These are phyloP conservation scores for Lepidochitona cinerea DNA, from an alignment of 2,888 invertebrate species.

Conservation along the genomic window DNA sequence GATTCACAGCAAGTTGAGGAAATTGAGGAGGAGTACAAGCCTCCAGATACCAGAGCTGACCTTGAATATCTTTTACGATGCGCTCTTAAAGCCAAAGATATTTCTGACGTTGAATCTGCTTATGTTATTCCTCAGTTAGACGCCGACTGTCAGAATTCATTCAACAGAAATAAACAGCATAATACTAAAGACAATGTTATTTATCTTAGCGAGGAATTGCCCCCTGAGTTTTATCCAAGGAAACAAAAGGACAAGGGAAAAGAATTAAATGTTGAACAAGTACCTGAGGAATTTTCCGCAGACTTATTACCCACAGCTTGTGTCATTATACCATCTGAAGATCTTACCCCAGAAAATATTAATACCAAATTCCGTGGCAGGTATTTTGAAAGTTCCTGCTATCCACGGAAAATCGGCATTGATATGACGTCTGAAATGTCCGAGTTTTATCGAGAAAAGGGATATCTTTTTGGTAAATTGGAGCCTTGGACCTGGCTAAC, in stretches of 20 bases:
- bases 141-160: background rate
- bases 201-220: background rate
- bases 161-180: background rate
- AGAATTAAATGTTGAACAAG: background rate
- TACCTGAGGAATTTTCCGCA: too few relatives aligned
- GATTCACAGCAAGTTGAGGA: background rate
- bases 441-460: background rate
- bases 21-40: background rate
- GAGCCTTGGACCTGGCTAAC: background rate
- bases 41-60: background rate
- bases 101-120: background rate
- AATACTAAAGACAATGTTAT: background rate
- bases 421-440: slow-evolving; percentile 13
- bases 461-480: background rate
- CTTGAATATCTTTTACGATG: background rate
- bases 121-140: background rate
- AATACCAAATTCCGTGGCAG: background rate
- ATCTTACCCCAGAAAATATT: background rate
- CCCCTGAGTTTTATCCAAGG: background rate
- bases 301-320: background rate
- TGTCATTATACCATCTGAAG: background rate
- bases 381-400: slow-evolving; percentile 18
- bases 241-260: background rate
- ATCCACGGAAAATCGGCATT: slow-evolving; percentile 22
- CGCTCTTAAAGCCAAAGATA: background rate